phyloP scores from a whole-genome alignment of 2,797 vertebrate genomes.

The Gadopsis marmoratus region DNA sequence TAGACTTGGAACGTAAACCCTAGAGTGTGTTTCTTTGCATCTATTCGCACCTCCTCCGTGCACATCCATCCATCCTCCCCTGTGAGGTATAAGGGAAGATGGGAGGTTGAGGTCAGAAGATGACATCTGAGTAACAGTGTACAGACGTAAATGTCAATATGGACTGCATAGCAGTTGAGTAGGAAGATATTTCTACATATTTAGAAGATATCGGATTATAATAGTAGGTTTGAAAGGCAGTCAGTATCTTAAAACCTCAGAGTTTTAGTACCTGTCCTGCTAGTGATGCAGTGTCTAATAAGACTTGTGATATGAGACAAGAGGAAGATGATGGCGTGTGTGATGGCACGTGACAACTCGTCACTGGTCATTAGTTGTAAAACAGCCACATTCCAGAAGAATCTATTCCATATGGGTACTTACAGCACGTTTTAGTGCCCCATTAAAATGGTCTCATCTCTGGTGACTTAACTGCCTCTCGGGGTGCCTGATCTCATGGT shows the following conservation, averaged over 20 bases:
- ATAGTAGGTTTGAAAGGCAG: not conserved
- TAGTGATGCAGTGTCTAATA: not conserved
- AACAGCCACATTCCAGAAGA: constrained; percentile 74
- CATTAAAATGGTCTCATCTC: constrained; percentile 78
- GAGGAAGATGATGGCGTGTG: constrained; percentile 38
- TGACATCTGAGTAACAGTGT: constrained; percentile 9
- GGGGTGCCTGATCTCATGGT: constrained; percentile 78
- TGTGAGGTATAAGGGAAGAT: constrained; percentile 26
- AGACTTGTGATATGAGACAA: constrained; percentile 40
- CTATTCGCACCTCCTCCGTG: not conserved
- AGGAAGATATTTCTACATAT: constrained; percentile 7
- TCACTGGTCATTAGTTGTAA: constrained; percentile 71
- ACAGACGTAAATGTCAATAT: not conserved
- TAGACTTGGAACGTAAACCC: not conserved
- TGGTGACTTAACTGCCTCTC: constrained; percentile 73
- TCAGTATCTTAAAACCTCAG: not conserved
- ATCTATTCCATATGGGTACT: constrained; percentile 83
- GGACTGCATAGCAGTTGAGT: not conserved
- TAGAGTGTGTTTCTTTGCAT: not conserved
- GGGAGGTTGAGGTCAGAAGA: constrained; percentile 6
- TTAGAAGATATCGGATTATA: not conserved
- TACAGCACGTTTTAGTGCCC: constrained; percentile 70
- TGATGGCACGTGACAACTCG: constrained; percentile 36
- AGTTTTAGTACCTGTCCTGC: not conserved
- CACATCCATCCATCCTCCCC: constrained; percentile 37